Evolutionary conservation across 2,888 invertebrate genomes (phyloP), one percentile per base, ranked within the genome.

Genomic region (Erynnis tages): DNA sequence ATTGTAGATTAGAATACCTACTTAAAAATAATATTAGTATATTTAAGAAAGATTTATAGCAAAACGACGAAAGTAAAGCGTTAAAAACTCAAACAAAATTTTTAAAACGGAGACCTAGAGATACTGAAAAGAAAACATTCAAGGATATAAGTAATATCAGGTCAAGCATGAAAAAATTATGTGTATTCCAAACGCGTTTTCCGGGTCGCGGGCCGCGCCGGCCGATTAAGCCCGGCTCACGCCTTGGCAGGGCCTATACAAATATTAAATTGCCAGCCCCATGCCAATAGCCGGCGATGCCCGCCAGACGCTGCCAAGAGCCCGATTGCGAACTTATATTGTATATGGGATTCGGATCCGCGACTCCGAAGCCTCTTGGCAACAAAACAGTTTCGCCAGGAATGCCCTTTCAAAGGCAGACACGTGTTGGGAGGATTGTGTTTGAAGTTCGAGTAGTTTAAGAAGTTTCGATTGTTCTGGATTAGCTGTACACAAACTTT

Each of bases 211-310:
- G 63, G 63, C 63, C 61, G 60, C 60, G 60, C 61, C 60, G 58
- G 54, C 55, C 69, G 80, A 81, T 81, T 82, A 79, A 74, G 58
- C 71, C 27, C 52, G 40, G 59, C 62, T 63, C 64, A 57, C 63
- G 67, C 75, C 75, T 81, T 83, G 84, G 85, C 85, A 79, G 67
- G 60, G 77, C 79, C 80, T 79, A 77, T 76, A 84, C 82, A 82
- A 86, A 88, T 89, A 88, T 87, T 81, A 85, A 84, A 88, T 84
- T 82, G 82, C 79, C 71, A 70, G 70, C 63, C 65, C 64, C 79
- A 80, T 86, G 86, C 86, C 86, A 86, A 87, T 84, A 83, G 71
- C 70, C 69, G 63, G 66, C 71, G 64, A 70, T 72, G 60, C 54
- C 59, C 59, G 59, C 54, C 55, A 55, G 59, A 58, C 62, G 59